Conservation (phyloP, 2,888 invertebrate genomes). For the Mesopsocus fuscifrons region DNA sequence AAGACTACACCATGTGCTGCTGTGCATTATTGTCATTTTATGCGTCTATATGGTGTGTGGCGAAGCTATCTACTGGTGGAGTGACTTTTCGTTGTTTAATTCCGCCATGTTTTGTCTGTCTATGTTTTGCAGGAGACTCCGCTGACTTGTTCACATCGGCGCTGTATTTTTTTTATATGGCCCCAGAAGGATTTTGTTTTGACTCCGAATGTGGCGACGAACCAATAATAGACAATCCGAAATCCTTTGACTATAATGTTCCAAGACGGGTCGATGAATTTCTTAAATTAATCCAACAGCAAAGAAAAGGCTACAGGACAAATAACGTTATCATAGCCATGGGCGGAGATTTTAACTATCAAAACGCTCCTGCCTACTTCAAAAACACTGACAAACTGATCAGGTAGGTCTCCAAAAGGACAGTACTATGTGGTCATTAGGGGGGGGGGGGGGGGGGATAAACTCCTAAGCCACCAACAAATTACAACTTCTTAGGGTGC, state of each 20-base stretch:
- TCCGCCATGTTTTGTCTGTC: background rate
- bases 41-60: no score
- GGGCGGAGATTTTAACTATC: constrained; percentile 86
- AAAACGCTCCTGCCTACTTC: constrained; percentile 56
- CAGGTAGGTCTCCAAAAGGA: no score
- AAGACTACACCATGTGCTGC: no score
- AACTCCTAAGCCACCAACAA: no score
- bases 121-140: constrained; percentile 20
- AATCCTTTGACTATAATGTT: constrained; percentile 40
- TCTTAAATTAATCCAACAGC: constrained; percentile 31
- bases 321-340: constrained; percentile 73
- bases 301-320: constrained; percentile 35
- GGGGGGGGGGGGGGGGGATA: no score
- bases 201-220: constrained; percentile 31
- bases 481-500: no score
- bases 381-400: constrained; percentile 78
- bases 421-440: no score
- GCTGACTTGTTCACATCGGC: constrained; percentile 34
- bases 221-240: constrained; percentile 32
- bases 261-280: constrained; percentile 36
- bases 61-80: no score
- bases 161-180: constrained; percentile 28
- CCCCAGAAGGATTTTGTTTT: constrained; percentile 37
- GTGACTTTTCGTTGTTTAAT: no score
- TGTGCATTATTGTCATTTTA: no score